Conservation (phyloP, 2,113 vertebrate genomes). For the Cyanistes caeruleus region DNA sequence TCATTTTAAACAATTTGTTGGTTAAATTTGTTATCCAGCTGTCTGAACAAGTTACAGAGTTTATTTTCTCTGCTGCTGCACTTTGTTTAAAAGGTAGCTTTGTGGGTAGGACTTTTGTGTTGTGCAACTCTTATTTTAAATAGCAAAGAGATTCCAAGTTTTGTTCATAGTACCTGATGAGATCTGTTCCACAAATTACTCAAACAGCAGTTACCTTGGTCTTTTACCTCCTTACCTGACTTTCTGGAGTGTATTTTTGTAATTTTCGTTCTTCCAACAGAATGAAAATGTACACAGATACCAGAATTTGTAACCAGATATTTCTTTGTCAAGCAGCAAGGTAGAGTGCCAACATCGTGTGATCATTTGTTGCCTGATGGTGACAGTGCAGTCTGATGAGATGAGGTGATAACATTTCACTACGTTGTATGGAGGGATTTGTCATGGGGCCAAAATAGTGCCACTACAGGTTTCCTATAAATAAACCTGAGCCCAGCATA, state of each 20-base stretch:
- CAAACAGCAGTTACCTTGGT: background rate
- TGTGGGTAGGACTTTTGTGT: background rate
- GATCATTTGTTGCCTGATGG: background rate
- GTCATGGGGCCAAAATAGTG: fast-evolving
- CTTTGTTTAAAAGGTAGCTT: background rate
- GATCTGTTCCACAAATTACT: background rate
- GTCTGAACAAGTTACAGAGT: background rate
- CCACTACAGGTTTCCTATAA: background rate
- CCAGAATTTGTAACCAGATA: background rate
- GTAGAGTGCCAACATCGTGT: background rate
- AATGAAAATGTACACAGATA: background rate
- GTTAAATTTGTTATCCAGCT: background rate
- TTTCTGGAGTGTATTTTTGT: background rate
- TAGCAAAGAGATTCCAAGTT: background rate
- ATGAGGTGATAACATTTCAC: background rate
- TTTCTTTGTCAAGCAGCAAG: background rate
- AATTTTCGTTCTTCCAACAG: background rate
- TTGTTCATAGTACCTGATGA: background rate
- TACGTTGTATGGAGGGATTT: background rate
- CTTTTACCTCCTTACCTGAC: background rate
- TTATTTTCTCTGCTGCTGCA: background rate
- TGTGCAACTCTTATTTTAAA: background rate
- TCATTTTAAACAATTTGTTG: background rate
- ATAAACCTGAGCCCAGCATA: background rate
- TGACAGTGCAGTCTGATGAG: background rate